Evolutionary conservation across 2,797 vertebrate genomes (phyloP), one percentile per base, ranked within the genome.

Genomic region (Phoxinus dragarum): DNA sequence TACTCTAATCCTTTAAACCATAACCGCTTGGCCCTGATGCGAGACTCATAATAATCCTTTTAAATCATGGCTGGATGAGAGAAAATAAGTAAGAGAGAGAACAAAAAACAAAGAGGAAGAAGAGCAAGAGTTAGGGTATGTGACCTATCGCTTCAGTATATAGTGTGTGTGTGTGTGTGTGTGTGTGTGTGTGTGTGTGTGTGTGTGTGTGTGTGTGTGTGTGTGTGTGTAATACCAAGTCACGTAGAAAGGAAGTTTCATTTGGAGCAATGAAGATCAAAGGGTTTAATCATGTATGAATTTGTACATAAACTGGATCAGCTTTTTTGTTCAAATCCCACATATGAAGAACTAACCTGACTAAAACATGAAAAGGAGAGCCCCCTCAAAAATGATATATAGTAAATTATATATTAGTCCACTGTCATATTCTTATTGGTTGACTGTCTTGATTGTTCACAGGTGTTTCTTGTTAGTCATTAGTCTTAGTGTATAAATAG

Each of bases 21-120:
- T 80, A 75, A 49, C 73, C 40, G n/a, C 44, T 76, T 47, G 54
- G 64, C 64, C 67, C 38, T 49, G 74, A 68, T 78, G 87, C 21
- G 42, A 82, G 84, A 85, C 84, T 85, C 49, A 81, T 77, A 86
- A 85, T 85, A 85, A 85, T 82, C 80, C 84, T 31, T 86, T 86
- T 44, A 83, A 73, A 56, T 52, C 80, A 82, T 74, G 84, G 38
- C 64, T 72, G 67, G 79, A 42, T 78, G 78, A 64, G 80, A 85
- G 80, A 86, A 54, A 84, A 74, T 68, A 77, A 77, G 66, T 83
- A 80, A 52, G 19, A 31, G 69, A 23, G 49, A 54, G 23, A 56
- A 59, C 34, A 71, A 40, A 67, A 59, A 72, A 56, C 17, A 23
- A 52, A 40, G 31, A 61, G 14, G 34, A 44, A 82, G 67, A 56